Percentiles rank a stretch among this genome's conserved stretches.
Evolutionary conservation across 2,797 vertebrate genomes (phyloP).

Genomic region (Catamblyrhynchus diadema): DNA sequence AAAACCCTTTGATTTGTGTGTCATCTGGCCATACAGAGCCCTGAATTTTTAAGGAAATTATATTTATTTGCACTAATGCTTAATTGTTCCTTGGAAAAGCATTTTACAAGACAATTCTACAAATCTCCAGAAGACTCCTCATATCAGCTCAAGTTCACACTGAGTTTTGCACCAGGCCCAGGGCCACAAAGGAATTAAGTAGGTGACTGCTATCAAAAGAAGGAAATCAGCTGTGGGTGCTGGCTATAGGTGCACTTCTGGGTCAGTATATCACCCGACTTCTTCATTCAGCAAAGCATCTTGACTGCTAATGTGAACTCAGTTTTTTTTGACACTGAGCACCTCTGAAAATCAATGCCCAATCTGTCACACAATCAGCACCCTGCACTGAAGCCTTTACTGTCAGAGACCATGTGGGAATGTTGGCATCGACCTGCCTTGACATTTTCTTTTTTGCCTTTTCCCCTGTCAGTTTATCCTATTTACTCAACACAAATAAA

Average conservation of each 20-base stretch:
- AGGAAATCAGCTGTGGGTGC: background rate
- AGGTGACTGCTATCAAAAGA: background rate
- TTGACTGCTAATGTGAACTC: background rate
- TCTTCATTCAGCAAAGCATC: background rate
- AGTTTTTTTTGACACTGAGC: background rate
- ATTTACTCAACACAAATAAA: background rate
- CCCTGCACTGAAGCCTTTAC: background rate
- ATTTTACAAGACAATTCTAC: background rate
- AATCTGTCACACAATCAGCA: rapidly evolving
- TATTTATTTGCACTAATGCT: background rate
- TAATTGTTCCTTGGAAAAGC: background rate
- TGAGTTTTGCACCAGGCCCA: background rate
- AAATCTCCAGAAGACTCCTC: background rate
- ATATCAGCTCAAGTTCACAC: background rate
- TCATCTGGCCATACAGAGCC: background rate
- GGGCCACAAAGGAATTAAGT: background rate
- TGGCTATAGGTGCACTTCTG: background rate
- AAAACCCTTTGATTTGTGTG: background rate
- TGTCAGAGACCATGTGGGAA: background rate
- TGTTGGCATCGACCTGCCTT: rapidly evolving
- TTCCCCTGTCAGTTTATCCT: background rate
- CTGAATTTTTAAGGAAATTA: background rate
- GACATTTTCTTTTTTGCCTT: background rate
- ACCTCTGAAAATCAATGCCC: background rate
- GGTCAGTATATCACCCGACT: background rate